A percentile compares a stretch with the other conserved stretches of the same genome.
Conservation (phyloP, 2,888 invertebrate species). For the Lithophane leautieri region DNA sequence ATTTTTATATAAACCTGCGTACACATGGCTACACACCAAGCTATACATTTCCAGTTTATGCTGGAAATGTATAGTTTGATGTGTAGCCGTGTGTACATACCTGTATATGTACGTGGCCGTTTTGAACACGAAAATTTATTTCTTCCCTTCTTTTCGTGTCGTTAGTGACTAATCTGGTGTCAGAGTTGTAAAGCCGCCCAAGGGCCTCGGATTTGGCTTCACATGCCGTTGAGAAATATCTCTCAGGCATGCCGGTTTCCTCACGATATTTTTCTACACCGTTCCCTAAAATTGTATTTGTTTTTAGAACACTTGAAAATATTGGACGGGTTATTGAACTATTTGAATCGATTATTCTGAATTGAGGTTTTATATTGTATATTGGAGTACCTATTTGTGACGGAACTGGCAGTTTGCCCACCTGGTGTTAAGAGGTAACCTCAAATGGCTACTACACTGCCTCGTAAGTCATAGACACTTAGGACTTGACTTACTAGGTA, state of each 20-base stretch:
- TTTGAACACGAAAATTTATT: constrained; percentile 34
- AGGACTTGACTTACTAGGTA: not conserved
- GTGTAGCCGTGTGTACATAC: too few species aligned
- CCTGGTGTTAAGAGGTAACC: constrained; percentile 6
- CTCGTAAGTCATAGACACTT: not conserved
- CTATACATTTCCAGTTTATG: too few species aligned
- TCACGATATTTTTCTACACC: too few species aligned
- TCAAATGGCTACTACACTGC: not conserved
- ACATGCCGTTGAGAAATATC: too few species aligned
- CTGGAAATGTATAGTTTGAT: too few species aligned
- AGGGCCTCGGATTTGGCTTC: too few species aligned
- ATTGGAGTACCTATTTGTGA: not conserved
- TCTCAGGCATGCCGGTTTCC: too few species aligned
- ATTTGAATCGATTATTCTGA: not conserved
- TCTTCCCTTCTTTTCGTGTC: too few species aligned
- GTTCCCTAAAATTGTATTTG: constrained; percentile 4
- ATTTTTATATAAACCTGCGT: constrained; percentile 52
- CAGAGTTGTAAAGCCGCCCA: too few species aligned
- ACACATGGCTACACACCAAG: too few species aligned
- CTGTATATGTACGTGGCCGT: constrained; percentile 1
- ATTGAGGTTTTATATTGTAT: not conserved
- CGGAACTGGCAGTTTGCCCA: constrained; percentile 27
- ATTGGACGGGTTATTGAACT: constrained; percentile 4
- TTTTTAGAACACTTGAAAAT: constrained; percentile 1
- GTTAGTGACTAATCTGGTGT: not conserved